Evolutionary conservation across 2,888 invertebrate genomes (phyloP), one percentile per base, ranked within the genome.

Genomic region (Drosophila anomelani): DNA sequence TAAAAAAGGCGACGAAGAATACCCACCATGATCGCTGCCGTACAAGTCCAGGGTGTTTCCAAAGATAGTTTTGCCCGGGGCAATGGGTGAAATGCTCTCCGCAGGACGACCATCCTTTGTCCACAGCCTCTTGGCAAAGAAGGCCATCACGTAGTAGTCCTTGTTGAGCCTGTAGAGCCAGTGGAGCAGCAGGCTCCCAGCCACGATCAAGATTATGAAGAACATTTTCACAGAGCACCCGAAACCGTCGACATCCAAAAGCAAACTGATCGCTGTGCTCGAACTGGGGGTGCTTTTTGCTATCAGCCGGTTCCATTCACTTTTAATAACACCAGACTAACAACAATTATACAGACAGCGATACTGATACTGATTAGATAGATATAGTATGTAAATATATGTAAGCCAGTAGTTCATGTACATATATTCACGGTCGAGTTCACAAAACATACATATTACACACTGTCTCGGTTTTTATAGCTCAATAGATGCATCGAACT

Each of bases 31-130:
- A 20, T 46, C 64, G 20, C 54, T 51, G 39, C 84, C 88, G 51
- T 64, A 76, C 36, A 86, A 7, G 75, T 91, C 92, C 17, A 92
- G 87, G 53, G 73, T 77, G 59, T 91, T 91, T 9, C 78, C 91
- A 62, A 91, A 91, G 2, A 91, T 88, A 2, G 87, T 85, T 3
- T 13, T 55, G 1, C 89, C 87, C 34, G 79, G 70, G 3, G 78
- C 43, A 4, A 76, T n/a, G 0, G 89, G 81, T 0, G 71, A 87
- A 7, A 85, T 77, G 7, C 68, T 74, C 36, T 90, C 86, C 20
- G 89, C 12, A 0, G 87, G 71, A 0, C 71, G 56, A 0, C 91
- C 91, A 77, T 90, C 82, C 10, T 80, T 75, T 0, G 90, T 90
- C 32, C 70, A 84, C 0, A 90, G n/a, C n/a, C 90, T 79, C 10